Conservation (phyloP, 2,888 invertebrate genomes). For the Idaea aversata region DNA sequence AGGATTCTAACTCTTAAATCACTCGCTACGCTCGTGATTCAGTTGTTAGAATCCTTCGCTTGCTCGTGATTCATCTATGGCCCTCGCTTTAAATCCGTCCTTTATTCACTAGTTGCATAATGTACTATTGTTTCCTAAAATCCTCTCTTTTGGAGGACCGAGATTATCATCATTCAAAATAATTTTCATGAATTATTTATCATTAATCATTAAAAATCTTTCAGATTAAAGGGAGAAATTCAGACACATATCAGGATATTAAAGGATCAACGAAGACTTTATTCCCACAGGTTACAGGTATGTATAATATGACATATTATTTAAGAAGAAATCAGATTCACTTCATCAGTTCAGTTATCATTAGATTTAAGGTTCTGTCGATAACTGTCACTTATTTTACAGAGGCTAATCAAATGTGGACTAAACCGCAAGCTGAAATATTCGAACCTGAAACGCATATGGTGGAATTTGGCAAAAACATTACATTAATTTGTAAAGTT, state of each 20-base stretch:
- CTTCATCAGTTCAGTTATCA: not conserved
- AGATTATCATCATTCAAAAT: not conserved
- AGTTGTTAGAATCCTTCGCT: no score
- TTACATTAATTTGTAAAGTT: constrained; percentile 53
- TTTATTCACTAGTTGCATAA: no score
- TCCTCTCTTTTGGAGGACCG: no score
- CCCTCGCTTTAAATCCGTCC: no score
- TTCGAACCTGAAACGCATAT: constrained; percentile 34
- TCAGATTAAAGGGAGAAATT: constrained; percentile 44
- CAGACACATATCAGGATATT: constrained; percentile 28
- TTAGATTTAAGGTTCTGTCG: not conserved
- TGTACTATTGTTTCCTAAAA: no score
- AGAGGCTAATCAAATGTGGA: constrained; percentile 29
- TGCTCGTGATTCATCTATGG: no score
- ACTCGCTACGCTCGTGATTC: no score
- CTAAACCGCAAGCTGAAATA: constrained; percentile 39
- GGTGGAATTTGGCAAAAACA: constrained; percentile 40
- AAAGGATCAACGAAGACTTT: constrained; percentile 33
- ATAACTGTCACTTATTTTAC: constrained; percentile 15
- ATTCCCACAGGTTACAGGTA: constrained; percentile 41
- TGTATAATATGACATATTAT: constrained; percentile 3
- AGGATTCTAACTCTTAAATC: no score
- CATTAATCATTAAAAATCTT: constrained; percentile 10
- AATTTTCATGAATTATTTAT: no score
- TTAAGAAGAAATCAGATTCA: not conserved